Base-by-base conservation (phyloP, 2,797 vertebrate species). In the Siniperca undulata region DNA sequence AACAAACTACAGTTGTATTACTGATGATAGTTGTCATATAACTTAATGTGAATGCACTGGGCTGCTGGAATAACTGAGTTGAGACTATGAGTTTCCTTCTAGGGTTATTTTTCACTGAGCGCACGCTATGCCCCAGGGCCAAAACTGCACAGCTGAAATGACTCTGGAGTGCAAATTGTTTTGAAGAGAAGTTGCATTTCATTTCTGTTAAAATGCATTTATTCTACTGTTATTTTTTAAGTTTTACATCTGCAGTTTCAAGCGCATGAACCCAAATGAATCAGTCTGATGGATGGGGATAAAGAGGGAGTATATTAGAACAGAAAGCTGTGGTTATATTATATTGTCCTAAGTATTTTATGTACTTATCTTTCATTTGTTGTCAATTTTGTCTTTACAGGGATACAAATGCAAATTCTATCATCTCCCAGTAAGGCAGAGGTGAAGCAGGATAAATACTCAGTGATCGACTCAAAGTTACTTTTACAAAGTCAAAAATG, bases 81-180 rank as follows among this genome's bases (percentile, higher is more conserved):
- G 42, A 56, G 44, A 69, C 59, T 22, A 3, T 27, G 44, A 77
- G 22, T 56, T 80, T 38, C 69, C 16, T 52, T 74, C 62, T 46
- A 48, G 52, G 62, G 42, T 66, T 82, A 83, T 77, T 77, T 81
- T 77, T 74, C 74, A 84, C 22, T 5, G 16, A 66, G 69, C 62
- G 73, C 72, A 53, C 11, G 10, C 38, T 40, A 17, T 76, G 67
- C 81, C 79, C 68, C 44, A 7, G 60, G 71, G 78, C 77, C 64
- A 77, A 36, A 56, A 30, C 44, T 14, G 48, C 78, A 70, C 1
- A n/a, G 30, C 75, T 75, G 42, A 73, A 84, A 83, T 46, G 36
- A 78, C 68, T 84, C 75, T 75, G 66, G 78, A 80, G 69, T 80
- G 74, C 56, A 79, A 70, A 81, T 70, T 81, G 71, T 84, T 80